These are phyloP conservation scores for Tetragonula clypearis DNA, from an alignment of 1,140 invertebrate genomes.

Conservation along the genomic window DNA sequence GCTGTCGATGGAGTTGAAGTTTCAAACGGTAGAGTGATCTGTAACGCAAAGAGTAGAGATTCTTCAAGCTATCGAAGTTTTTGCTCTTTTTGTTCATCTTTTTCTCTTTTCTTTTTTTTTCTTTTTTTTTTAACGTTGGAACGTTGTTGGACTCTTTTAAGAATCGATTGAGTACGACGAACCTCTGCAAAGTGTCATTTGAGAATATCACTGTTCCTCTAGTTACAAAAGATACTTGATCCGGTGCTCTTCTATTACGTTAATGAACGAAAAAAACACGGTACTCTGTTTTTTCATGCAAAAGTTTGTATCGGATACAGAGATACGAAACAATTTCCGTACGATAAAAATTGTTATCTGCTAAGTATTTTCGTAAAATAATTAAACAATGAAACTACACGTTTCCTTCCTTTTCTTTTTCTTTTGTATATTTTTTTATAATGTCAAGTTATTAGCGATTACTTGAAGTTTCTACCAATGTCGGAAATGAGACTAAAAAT, in stretches of 20 bases:
- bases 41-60: background rate
- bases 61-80: background rate
- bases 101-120: too few species aligned
- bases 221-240: background rate
- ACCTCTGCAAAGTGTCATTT: background rate
- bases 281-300: background rate
- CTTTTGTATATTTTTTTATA: too few species aligned
- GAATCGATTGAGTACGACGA: too few species aligned
- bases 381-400: too few species aligned
- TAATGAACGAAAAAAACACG: background rate
- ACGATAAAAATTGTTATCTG: too few species aligned
- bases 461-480: too few species aligned
- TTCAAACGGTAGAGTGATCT: background rate
- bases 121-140: background rate
- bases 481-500: too few species aligned
- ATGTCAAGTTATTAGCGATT: too few species aligned
- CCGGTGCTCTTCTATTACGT: background rate
- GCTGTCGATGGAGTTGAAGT: background rate
- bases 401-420: too few species aligned
- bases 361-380: too few species aligned
- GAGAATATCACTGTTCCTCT: background rate
- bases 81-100: background rate
- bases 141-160: background rate
- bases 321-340: background rate
- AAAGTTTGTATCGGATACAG: background rate